Conservation (phyloP, 2,797 vertebrate genomes). For the Avahi laniger region DNA sequence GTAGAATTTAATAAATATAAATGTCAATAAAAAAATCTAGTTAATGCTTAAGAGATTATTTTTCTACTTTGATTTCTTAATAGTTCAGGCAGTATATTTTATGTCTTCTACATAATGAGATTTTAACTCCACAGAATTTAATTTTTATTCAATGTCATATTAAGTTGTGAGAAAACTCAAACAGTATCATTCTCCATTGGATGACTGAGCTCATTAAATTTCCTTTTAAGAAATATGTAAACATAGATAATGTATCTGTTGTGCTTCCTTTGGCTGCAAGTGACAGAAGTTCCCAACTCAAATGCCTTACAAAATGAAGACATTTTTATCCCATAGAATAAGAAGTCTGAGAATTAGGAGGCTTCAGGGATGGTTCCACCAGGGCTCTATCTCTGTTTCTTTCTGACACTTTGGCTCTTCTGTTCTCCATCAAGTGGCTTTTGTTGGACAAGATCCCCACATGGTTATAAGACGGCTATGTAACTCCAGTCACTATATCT, state of each 20-base stretch:
- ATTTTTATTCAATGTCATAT: not conserved
- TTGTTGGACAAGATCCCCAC: not conserved
- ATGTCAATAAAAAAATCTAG: not conserved
- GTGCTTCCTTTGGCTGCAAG: not conserved
- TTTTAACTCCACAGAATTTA: not conserved
- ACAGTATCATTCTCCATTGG: not conserved
- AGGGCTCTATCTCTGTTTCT: not conserved
- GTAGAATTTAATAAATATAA: too few relatives aligned
- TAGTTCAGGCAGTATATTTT: not conserved
- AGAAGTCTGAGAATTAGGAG: not conserved
- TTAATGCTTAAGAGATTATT: not conserved
- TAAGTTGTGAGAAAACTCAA: conserved; percentile 19
- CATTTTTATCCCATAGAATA: not conserved
- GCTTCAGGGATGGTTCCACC: not conserved
- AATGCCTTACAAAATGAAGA: not conserved
- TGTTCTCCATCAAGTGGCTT: not conserved
- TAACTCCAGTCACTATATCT: not conserved
- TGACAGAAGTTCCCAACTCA: not conserved
- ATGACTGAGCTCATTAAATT: conserved; percentile 13
- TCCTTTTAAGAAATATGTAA: not conserved
- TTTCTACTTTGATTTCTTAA: not conserved
- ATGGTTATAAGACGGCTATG: not conserved
- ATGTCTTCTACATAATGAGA: not conserved
- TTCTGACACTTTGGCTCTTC: not conserved
- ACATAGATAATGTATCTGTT: not conserved